Percentiles rank a stretch among this genome's conserved stretches.
Evolutionary conservation across 1,140 invertebrate genomes (phyloP).

Genomic region (Diploscapter pachys): DNA sequence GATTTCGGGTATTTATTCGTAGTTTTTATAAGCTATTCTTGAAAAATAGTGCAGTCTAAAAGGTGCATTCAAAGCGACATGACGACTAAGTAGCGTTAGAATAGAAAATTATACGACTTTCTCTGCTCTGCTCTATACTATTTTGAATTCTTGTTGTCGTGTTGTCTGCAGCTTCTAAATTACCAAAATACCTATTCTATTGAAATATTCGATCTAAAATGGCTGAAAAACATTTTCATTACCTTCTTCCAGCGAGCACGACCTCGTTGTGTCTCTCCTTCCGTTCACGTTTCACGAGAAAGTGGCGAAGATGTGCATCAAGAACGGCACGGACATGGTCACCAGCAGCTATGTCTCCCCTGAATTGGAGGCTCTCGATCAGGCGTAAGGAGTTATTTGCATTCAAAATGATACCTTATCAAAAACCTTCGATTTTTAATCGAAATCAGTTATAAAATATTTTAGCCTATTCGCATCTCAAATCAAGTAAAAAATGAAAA

Average conservation of each 20-base stretch:
- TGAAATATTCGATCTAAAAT: neutral
- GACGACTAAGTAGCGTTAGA: no score
- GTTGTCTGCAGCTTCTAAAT: neutral
- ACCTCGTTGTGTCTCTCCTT: constrained; percentile 80
- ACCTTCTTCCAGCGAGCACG: constrained; percentile 64
- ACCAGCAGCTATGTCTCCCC: constrained; percentile 90
- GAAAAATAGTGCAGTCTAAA: neutral
- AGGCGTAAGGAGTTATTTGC: constrained; percentile 28
- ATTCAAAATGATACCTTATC: neutral
- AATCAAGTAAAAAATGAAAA: neutral
- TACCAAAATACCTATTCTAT: neutral
- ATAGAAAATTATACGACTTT: neutral
- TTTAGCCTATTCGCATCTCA: no score
- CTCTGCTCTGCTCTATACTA: neutral
- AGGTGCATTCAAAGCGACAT: no score
- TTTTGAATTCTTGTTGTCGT: neutral
- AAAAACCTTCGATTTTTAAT: no score
- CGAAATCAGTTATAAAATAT: no score
- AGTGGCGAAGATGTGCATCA: constrained; percentile 79
- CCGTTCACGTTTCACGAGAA: constrained; percentile 83
- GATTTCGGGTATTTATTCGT: neutral
- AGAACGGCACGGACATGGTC: constrained; percentile 81
- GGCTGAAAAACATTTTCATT: neutral
- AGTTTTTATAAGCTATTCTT: neutral
- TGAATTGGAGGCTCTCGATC: constrained; percentile 68